These are phyloP conservation scores for Luehdorfia chinensis DNA, from an alignment of 1,140 invertebrate genomes.

Conservation along the genomic window DNA sequence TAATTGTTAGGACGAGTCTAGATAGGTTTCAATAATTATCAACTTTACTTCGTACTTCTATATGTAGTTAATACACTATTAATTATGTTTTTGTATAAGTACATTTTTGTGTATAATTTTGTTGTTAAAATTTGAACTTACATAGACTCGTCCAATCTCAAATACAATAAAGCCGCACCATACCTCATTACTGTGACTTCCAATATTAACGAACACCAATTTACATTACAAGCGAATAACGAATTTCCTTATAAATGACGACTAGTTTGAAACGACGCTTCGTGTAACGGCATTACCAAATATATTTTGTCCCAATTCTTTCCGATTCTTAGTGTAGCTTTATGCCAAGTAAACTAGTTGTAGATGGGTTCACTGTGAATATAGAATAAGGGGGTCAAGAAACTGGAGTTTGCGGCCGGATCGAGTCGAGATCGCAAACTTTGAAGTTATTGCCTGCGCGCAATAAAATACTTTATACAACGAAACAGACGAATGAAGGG, in stretches of 20 bases:
- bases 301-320: conserved; percentile 32
- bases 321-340: conserved; percentile 30
- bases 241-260: background rate
- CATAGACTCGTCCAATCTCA: conserved; percentile 1
- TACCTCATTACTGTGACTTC: conserved; percentile 42
- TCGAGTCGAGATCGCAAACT: no score
- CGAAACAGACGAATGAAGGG: conserved; percentile 16
- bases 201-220: conserved; percentile 18
- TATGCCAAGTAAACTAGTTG: conserved; percentile 26
- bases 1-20: conserved; percentile 9
- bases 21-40: no score
- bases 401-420: conserved; percentile 1
- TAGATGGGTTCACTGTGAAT: conserved; percentile 36
- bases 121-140: background rate
- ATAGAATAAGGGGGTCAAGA: conserved; percentile 19
- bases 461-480: conserved; percentile 21
- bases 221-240: conserved; percentile 14
- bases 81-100: no score
- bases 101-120: background rate
- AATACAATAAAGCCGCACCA: conserved; percentile 37
- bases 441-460: conserved; percentile 1
- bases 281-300: conserved; percentile 40
- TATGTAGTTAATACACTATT: no score
- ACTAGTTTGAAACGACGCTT: conserved; percentile 10
- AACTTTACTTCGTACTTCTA: no score